Conservation (phyloP, 2,113 vertebrate species). For the Callorhinus ursinus region DNA sequence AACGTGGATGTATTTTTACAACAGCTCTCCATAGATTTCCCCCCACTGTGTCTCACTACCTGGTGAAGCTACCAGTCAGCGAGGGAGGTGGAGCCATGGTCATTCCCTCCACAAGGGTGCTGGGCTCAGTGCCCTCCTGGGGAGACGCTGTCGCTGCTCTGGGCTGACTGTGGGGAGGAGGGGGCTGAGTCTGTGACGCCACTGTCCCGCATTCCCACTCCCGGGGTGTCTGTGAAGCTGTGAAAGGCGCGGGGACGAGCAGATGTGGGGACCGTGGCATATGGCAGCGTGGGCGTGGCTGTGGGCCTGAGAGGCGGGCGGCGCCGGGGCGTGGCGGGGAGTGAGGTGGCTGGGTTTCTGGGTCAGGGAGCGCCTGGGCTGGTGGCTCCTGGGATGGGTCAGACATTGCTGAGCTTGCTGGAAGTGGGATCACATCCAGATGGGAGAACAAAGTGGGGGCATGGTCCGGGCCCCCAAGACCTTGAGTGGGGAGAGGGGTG, state of each 20-base stretch:
- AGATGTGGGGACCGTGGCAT: not conserved
- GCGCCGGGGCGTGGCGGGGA: not conserved
- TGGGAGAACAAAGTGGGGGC: not conserved
- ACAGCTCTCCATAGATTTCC: not conserved
- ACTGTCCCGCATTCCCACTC: not conserved
- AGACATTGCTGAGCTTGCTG: not conserved
- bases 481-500: not conserved
- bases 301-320: not conserved
- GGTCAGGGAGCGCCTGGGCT: not conserved
- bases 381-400: not conserved
- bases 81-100: rapidly evolving
- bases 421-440: not conserved
- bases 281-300: not conserved
- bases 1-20: not conserved
- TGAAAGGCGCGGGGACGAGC: not conserved
- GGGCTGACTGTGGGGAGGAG: not conserved
- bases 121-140: not conserved
- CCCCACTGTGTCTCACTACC: not conserved
- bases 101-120: rapidly evolving
- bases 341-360: not conserved
- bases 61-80: not conserved
- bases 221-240: not conserved
- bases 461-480: not conserved
- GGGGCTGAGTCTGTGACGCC: not conserved
- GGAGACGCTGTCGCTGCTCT: not conserved